Evolutionary conservation across 1,140 invertebrate genomes (phyloP).

Genomic region (Platyscapa corneri): DNA sequence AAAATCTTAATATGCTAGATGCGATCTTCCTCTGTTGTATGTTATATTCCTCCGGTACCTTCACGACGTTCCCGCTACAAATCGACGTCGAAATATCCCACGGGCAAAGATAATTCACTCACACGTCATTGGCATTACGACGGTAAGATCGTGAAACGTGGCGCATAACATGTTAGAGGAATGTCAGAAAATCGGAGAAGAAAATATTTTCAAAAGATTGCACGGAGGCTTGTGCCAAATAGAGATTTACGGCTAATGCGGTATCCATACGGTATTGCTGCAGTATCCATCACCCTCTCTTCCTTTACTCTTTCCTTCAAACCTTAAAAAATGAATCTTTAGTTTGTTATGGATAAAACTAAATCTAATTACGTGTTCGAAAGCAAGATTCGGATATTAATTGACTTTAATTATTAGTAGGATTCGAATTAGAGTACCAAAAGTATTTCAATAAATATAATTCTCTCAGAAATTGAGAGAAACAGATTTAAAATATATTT

Average conservation of each 20-base stretch:
- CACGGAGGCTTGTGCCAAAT: constrained; percentile 26
- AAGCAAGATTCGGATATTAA: background rate
- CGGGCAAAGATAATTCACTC: constrained; percentile 41
- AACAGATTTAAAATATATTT: too few species aligned
- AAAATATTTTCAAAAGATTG: constrained; percentile 49
- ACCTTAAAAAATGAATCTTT: too few species aligned
- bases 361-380: background rate
- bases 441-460: too few species aligned
- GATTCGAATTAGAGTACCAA: too few species aligned
- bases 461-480: too few species aligned
- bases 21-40: background rate
- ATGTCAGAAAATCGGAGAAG: constrained; percentile 18
- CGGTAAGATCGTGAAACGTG: background rate
- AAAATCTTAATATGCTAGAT: background rate
- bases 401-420: background rate
- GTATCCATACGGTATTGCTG: background rate
- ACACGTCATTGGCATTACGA: background rate
- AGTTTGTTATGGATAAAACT: background rate
- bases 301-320: background rate
- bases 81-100: constrained; percentile 31
- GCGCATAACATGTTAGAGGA: constrained; percentile 1
- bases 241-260: constrained; percentile 37
- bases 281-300: background rate
- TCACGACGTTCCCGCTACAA: background rate
- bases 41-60: background rate